Evolutionary conservation across 2,888 invertebrate species (phyloP).

Genomic region (Ditula angustiorana): DNA sequence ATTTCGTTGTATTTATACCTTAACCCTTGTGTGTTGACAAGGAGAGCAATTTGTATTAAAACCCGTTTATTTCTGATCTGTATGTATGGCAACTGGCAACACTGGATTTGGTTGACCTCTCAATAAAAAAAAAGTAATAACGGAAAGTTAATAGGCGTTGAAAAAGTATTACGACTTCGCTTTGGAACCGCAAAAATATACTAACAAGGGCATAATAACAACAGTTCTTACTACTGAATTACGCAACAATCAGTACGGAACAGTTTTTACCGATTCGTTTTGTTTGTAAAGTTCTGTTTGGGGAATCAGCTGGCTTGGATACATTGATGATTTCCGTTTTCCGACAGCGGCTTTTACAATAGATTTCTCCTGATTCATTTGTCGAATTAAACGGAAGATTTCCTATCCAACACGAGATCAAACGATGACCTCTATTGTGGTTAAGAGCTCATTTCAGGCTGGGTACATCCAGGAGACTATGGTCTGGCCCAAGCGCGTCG

Average conservation of each 20-base stretch:
- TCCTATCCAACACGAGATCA: neutral
- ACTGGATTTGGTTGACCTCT: no score
- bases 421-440: neutral
- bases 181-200: constrained; percentile 2
- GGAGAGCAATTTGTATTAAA: no score
- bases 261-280: constrained; percentile 32
- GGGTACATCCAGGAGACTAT: no score
- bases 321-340: constrained; percentile 33
- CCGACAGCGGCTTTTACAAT: constrained; percentile 3
- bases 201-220: constrained; percentile 8
- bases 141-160: neutral
- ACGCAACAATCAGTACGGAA: constrained; percentile 45
- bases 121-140: neutral
- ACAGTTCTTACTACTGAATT: constrained; percentile 30
- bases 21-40: no score
- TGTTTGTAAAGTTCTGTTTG: constrained; percentile 24
- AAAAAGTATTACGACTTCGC: neutral
- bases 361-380: constrained; percentile 19
- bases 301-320: constrained; percentile 19
- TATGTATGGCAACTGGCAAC: no score
- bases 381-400: neutral
- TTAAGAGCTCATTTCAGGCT: neutral
- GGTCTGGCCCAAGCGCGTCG: no score
- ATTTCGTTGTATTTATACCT: no score
- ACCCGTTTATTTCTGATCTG: no score